Evolutionary conservation across 2,113 vertebrate species (phyloP).

Genomic region (Toxostoma redivivum): DNA sequence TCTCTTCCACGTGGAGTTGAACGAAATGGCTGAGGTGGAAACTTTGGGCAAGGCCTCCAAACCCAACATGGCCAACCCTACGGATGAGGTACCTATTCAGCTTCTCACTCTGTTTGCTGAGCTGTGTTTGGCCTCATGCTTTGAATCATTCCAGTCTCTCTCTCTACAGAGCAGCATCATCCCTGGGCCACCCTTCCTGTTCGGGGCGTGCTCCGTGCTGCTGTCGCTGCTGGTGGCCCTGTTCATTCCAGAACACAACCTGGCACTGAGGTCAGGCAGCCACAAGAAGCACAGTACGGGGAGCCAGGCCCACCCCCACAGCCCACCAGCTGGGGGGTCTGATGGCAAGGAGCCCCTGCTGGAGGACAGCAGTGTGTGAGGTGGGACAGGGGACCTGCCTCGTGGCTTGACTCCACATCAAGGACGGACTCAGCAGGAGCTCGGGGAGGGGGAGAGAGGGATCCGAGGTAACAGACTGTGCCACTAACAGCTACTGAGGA

Average conservation of each 20-base stretch:
- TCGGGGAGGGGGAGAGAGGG: neutral
- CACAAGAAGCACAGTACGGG: constrained; percentile 88
- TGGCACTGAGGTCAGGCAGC: constrained; percentile 75
- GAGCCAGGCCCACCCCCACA: constrained; percentile 83
- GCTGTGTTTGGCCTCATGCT: neutral
- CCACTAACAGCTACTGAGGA: neutral
- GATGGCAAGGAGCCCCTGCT: constrained; percentile 90
- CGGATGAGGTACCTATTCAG: constrained; percentile 77
- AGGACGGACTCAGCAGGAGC: neutral
- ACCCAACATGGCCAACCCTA: constrained; percentile 88
- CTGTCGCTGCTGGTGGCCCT: constrained; percentile 89
- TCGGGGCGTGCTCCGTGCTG: constrained; percentile 89
- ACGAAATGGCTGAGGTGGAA: constrained; percentile 78
- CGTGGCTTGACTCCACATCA: neutral
- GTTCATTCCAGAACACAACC: constrained; percentile 89
- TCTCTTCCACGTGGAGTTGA: constrained; percentile 87
- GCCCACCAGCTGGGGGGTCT: constrained; percentile 78
- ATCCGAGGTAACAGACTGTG: neutral
- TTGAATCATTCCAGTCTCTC: neutral
- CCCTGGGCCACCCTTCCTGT: constrained; percentile 91
- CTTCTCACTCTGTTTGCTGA: neutral
- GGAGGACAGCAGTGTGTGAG: constrained; percentile 89
- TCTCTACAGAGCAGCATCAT: constrained; percentile 85
- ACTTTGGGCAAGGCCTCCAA: constrained; percentile 77
- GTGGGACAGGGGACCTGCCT: neutral